Evolutionary conservation across 2,888 invertebrate genomes (phyloP), one percentile per base, ranked within the genome.

Genomic region (Vandiemenella viatica): DNA sequence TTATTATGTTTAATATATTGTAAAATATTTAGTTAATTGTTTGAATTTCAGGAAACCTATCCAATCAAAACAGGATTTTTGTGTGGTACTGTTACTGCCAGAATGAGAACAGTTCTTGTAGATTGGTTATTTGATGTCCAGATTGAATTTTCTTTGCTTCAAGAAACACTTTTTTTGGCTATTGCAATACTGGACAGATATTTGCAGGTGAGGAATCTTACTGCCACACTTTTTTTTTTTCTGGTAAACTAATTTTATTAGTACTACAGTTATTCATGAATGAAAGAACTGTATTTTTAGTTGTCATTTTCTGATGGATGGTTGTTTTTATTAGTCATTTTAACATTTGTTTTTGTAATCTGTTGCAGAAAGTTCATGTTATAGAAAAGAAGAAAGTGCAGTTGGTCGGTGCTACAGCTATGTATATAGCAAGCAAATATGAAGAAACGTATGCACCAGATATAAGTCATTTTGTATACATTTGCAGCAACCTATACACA

Each of bases 51-150:
- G 32, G 10, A 13, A 32, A 10, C 10, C 10, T 32, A 32, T 32
- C 32, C 32, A 3, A 4, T 32, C n/a, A 32, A 32, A n/a, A 32
- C 13, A 32, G 32, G 5, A 13, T 32, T 13, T 32, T n/a, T 32
- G 2, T 4, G n/a, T 32, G 32, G 32, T 3, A 10, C 10, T n/a
- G 3, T 93, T 10, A 85, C 83, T 10, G 75, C 83, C 1, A 81
- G 80, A 59, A 96, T 96, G 93, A 76, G 96, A 53, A 72, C 82
- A 13, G 83, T 92, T 43, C 73, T 97, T 15, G 74, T 96, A 51
- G 91, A 96, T 65, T 97, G 96, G 96, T 71, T 97, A 46, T 83
- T 90, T 15, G 91, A 92, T 61, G 91, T 96, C 7, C 91, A 92
- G 58, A 69, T 75, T 45, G 84, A 89, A 61, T 96, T 93, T 66